Evolutionary conservation across 1,140 invertebrate genomes (phyloP).

Genomic region (Onthophagus taurus): DNA sequence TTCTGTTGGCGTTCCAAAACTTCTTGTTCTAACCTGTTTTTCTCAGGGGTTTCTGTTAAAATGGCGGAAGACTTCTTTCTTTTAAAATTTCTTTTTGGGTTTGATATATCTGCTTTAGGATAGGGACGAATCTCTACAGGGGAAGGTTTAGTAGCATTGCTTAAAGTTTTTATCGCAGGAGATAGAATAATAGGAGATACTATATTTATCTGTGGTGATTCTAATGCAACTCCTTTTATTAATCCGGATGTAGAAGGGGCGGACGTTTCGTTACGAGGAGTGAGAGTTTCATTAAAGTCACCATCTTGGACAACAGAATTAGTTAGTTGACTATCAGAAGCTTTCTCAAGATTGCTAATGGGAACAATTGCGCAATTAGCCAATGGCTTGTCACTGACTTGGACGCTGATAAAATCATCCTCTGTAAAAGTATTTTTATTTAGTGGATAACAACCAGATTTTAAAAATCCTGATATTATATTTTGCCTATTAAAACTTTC

Average conservation of each 20-base stretch:
- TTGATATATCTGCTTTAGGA: background rate
- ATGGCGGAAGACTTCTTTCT: background rate
- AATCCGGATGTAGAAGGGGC: no score
- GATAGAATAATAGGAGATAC: background rate
- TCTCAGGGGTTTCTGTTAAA: background rate
- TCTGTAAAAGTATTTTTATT: constrained; percentile 2
- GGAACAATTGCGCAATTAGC: background rate
- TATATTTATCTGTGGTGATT: no score
- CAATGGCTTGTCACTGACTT: background rate
- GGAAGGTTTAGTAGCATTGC: background rate
- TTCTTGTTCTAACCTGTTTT: constrained; percentile 5
- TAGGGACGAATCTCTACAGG: background rate
- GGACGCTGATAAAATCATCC: background rate
- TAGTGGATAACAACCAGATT: constrained; percentile 19
- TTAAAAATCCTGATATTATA: constrained; percentile 18
- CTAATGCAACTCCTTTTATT: no score
- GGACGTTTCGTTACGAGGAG: no score
- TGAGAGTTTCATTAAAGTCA: no score
- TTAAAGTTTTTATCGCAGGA: constrained; percentile 1
- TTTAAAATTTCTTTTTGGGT: background rate
- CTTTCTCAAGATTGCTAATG: background rate
- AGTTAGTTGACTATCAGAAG: background rate
- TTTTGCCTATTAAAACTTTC: constrained; percentile 21
- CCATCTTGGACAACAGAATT: no score
- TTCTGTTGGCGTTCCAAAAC: background rate